Evolutionary conservation across 2,888 invertebrate species (phyloP).

Genomic region (Oligia strigilis): DNA sequence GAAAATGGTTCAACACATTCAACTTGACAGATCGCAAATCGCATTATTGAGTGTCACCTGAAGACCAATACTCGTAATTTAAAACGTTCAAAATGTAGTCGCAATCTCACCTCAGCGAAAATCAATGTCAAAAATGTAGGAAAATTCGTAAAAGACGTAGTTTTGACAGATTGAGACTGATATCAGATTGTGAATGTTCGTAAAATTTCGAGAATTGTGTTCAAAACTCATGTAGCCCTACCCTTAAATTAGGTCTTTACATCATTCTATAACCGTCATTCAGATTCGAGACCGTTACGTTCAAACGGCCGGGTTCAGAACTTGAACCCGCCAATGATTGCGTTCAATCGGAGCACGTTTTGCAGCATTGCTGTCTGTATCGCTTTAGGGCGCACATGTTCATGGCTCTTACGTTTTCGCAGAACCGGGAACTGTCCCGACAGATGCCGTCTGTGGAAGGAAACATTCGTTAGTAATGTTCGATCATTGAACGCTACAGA

Average conservation of each 20-base stretch:
- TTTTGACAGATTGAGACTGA: not conserved
- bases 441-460: conserved; percentile 91
- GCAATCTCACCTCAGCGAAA: not conserved
- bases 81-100: not conserved
- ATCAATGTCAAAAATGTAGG: not conserved
- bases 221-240: not conserved
- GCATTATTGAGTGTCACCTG: not conserved
- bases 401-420: conserved; percentile 96
- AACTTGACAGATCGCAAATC: not conserved
- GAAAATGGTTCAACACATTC: not conserved
- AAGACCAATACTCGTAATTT: not conserved
- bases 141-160: not conserved
- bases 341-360: conserved; percentile 92
- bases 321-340: conserved; percentile 20
- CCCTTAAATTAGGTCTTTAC: not conserved
- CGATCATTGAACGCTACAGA: not conserved
- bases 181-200: not conserved
- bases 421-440: conserved; percentile 95
- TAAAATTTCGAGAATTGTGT: not conserved
- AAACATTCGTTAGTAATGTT: conserved; percentile 21
- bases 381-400: conserved; percentile 96
- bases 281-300: conserved; percentile 36
- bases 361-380: conserved; percentile 97
- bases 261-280: conserved; percentile 24
- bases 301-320: conserved; percentile 34